Percentiles rank a stretch among this genome's conserved stretches.
Evolutionary conservation across 1,140 invertebrate species (phyloP).

Genomic region (Lasaia peninsularis): DNA sequence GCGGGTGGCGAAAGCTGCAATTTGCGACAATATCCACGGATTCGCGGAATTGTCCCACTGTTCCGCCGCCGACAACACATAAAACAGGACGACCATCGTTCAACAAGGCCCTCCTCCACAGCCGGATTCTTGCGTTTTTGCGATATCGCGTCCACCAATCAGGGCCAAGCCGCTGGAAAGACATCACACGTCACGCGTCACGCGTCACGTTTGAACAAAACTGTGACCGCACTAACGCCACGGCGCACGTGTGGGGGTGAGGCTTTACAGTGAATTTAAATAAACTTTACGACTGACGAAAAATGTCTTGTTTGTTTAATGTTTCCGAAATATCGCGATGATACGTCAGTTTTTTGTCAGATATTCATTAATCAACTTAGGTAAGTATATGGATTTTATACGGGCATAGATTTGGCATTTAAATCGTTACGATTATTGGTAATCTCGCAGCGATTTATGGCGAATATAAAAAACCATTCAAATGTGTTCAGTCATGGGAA

Average conservation of each 20-base stretch:
- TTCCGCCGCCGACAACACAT: conserved; percentile 60
- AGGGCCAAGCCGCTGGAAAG: too few relatives aligned
- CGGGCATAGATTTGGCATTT: neutral
- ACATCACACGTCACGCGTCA: too few relatives aligned
- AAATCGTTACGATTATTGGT: neutral
- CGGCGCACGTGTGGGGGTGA: too few relatives aligned
- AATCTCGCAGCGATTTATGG: neutral
- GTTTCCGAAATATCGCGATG: conserved; percentile 11
- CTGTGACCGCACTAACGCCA: too few relatives aligned
- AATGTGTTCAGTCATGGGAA: too few relatives aligned
- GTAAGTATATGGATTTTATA: neutral
- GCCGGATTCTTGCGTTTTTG: too few relatives aligned
- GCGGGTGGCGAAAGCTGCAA: conserved; percentile 72
- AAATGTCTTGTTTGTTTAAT: conserved; percentile 26
- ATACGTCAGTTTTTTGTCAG: neutral
- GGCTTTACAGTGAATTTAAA: conserved; percentile 48
- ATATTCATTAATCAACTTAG: conserved; percentile 1
- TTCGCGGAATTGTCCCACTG: conserved; percentile 67
- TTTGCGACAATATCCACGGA: conserved; percentile 75
- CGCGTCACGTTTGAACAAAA: too few relatives aligned
- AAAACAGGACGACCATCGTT: conserved; percentile 67
- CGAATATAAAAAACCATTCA: too few relatives aligned
- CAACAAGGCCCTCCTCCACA: conserved; percentile 41
- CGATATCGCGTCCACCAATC: too few relatives aligned
- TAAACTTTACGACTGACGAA: conserved; percentile 40